A percentile compares a stretch with the other conserved stretches of the same genome.
phyloP scores from a whole-genome alignment of 2,797 vertebrate species.

The Notoglanidium macrostoma region DNA sequence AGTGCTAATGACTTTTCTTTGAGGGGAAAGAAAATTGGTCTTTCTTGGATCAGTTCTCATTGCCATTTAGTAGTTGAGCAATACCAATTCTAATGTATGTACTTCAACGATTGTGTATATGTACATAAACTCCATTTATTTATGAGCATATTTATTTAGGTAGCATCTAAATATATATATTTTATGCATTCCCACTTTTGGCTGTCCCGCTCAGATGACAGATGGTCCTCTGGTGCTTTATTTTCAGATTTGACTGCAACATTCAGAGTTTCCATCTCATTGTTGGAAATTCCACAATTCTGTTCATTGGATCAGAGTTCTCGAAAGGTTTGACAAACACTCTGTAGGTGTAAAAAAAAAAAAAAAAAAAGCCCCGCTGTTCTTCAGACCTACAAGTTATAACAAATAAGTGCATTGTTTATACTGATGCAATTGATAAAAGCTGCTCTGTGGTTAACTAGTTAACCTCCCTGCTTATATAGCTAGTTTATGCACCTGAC shows the following conservation, averaged over 20 bases:
- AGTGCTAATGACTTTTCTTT: constrained; percentile 61
- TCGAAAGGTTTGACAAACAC: neutral
- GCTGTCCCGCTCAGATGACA: neutral
- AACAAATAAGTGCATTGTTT: neutral
- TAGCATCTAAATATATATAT: neutral
- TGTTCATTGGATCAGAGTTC: neutral
- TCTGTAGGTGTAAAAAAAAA: neutral
- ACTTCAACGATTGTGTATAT: neutral
- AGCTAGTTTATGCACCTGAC: neutral
- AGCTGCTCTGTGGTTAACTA: neutral
- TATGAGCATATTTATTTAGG: neutral
- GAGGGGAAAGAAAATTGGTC: constrained; percentile 60
- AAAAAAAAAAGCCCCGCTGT: neutral
- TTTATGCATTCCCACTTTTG: neutral
- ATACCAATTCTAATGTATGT: constrained; percentile 30
- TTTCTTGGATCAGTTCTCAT: constrained; percentile 48
- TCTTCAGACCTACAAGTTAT: neutral
- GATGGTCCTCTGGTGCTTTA: neutral
- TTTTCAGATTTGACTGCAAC: neutral
- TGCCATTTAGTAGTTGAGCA: constrained; percentile 52
- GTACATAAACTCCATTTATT: neutral
- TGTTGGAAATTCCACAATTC: neutral
- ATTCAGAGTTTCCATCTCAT: neutral
- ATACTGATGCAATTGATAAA: neutral
- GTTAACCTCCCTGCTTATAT: neutral